Base-by-base conservation (phyloP, 2,113 vertebrate species). In the Sorex fumeus region DNA sequence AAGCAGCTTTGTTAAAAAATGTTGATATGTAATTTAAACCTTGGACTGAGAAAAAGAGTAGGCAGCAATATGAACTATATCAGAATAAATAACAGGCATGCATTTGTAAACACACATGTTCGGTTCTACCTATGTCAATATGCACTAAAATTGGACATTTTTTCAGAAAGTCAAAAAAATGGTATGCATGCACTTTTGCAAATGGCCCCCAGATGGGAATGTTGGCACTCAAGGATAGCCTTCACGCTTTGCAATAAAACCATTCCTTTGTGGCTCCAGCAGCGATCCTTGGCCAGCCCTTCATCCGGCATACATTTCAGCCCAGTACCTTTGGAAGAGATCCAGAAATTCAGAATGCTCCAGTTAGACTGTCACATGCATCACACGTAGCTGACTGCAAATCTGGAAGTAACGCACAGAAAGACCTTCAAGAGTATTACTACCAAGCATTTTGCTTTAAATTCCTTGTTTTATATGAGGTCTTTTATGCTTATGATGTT, bases 191-290 rank as follows among this genome's bases (percentile, higher is more conserved):
- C 9, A 36, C 32, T 87, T 60, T 66, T 87, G 74, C 79, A 84
- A 84, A 88, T n/a, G 43, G 30, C 53, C 66, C 74, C 66, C 79
- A 91, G 84, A 79, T 74, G 84, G 50, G 72, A 88, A 88, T 21
- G 45, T 28, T 88, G 84, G 89, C 89, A 84, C n/a, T 82, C n/a
- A 40, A 34, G 28, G 70, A 25, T 11, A 25, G 13, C 12, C 66
- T 88, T 78, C 53, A n/a, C 3, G 1, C 66, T 82, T 53, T 19
- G 5, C 50, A 32, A 43, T 4, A 43, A 78, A 91, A 30, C 77
- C 16, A 1, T 28, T 82, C 40, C 32, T 64, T 32, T 64, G 40
- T 43, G 88, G 71, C 77, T 84, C 80, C 71, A 70, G 70, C 72
- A 45, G 72, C n/a, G 66, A 71, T 57, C 66, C 66, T 89, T 88